These are phyloP conservation scores for Oreotragus oreotragus DNA, from an alignment of 2,113 vertebrate genomes.

Conservation along the genomic window DNA sequence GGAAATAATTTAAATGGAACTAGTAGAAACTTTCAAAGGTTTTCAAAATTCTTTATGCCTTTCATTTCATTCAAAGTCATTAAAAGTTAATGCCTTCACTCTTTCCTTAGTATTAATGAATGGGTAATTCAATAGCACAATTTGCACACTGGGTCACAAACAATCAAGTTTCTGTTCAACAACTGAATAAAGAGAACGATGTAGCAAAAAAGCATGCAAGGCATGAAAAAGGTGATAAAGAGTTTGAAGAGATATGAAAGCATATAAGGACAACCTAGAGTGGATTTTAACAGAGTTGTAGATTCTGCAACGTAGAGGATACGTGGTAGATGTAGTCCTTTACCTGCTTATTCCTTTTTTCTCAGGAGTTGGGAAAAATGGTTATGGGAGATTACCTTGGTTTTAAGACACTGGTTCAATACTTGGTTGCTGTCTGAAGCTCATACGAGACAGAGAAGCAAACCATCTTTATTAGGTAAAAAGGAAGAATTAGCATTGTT, in stretches of 20 bases:
- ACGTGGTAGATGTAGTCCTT: not conserved
- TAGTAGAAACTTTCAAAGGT: not conserved
- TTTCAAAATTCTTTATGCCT: conserved; percentile 20
- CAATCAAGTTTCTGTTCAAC: not conserved
- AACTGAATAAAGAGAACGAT: not conserved
- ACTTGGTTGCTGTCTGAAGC: not conserved
- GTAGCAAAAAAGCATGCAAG: not conserved
- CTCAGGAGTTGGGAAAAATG: not conserved
- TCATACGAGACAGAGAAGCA: not conserved
- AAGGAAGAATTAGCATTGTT: not conserved
- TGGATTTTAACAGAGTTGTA: not conserved
- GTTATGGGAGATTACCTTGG: not conserved
- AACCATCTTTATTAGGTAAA: not conserved
- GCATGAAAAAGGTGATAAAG: not conserved
- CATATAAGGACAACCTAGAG: not conserved
- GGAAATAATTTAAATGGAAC: not conserved
- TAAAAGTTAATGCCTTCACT: not conserved
- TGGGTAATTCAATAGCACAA: not conserved
- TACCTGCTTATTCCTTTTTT: not conserved
- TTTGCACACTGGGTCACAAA: not conserved
- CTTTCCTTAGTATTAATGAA: not conserved
- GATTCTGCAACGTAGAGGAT: not conserved
- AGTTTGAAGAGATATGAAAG: not conserved
- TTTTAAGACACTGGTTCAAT: not conserved
- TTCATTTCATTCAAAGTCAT: conserved; percentile 3